Evolutionary conservation across 2,888 invertebrate species (phyloP), one percentile per base, ranked within the genome.

Genomic region (Drosophila rellima): DNA sequence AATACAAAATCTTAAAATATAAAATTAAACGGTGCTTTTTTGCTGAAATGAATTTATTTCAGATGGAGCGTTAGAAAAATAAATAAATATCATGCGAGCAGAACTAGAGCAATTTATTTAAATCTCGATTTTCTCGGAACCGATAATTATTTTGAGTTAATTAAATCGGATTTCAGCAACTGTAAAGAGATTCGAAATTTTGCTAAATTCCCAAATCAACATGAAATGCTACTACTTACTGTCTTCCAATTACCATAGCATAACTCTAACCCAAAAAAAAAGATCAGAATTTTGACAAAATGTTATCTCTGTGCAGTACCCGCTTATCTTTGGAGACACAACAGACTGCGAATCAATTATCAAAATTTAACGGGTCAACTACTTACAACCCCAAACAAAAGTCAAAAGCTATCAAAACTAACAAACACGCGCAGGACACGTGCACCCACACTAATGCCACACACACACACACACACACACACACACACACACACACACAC

Each of bases 341-440:
- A 67, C 29, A 18, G 42, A 55, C 59, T 42, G 44, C 50, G 42
- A 78, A 78, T 74, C 81, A 83, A 83, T 88, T 83, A 83, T 82
- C 54, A 50, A 77, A 77, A 86, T 84, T 88, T 84, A 71, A 88
- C 80, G 80, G 71, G 62, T 88, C 80, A 85, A 70, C 73, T 71
- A 40, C 73, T 75, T 51, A 15, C 51, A 54, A 65, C 23, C 37
- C 68, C 52, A 20, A 20, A 42, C 40, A 63, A 51, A 69, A 84
- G 88, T 84, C 83, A 84, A 84, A 68, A 67, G 82, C 77, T 79
- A 84, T 88, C 73, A 77, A 72, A 83, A 88, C 80, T 85, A 75
- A 67, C 72, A 68, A 82, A 64, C 88, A 88, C 86, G 68, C 82
- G 77, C 54, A 52, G 66, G 56, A 64, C 83, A 84, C 88, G 88